These are phyloP conservation scores for Gallinago undulata DNA, from an alignment of 2,113 vertebrate species.

Conservation along the genomic window DNA sequence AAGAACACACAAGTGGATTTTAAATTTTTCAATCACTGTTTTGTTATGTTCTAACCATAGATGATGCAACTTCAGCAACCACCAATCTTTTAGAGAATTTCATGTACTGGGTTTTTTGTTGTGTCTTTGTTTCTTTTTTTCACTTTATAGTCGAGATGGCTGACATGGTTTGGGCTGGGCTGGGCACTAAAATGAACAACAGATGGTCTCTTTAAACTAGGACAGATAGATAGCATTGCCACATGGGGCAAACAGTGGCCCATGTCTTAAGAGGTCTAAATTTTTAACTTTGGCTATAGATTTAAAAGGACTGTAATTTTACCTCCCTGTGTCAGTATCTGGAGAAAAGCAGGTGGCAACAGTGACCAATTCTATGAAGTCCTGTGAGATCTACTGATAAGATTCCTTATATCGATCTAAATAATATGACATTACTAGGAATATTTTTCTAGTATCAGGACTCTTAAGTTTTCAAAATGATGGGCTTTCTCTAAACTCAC, in stretches of 20 bases:
- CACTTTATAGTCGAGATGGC: neutral
- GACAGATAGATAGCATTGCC: neutral
- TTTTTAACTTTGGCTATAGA: neutral
- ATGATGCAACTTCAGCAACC: neutral
- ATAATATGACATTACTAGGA: neutral
- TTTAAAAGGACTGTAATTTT: neutral
- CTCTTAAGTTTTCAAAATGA: neutral
- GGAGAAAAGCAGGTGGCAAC: neutral
- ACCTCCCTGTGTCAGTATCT: neutral
- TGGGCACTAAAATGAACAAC: neutral
- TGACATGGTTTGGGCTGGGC: neutral
- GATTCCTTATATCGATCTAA: neutral
- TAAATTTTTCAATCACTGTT: neutral
- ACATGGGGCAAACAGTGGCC: neutral
- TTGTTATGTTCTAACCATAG: neutral
- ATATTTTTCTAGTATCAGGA: neutral
- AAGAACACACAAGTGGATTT: neutral
- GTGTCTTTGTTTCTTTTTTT: neutral
- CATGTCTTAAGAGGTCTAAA: neutral
- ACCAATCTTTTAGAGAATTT: neutral
- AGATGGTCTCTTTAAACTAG: neutral
- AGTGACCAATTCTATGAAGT: neutral
- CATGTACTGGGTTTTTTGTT: neutral
- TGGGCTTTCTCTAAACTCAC: conserved; percentile 55
- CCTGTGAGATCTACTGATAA: neutral